Base-by-base conservation (phyloP, 1,140 invertebrate genomes). In the Hirudo medicinalis region DNA sequence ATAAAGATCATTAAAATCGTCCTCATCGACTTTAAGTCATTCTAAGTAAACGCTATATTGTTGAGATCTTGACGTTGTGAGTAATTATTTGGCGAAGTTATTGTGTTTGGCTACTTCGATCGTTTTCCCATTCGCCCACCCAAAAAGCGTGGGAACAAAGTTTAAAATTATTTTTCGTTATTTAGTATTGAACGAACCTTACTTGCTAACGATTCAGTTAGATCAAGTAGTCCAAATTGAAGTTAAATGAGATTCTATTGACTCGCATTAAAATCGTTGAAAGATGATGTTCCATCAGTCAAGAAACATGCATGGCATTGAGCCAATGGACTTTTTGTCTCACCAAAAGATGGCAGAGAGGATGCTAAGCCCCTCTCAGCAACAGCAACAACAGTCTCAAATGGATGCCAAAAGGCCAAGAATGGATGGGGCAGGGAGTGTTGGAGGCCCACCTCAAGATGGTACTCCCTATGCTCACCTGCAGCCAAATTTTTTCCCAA, bases 261-360 rank as follows among this genome's bases (percentile, higher is more conserved):
- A 63, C 29, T 63, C 20, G 29, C 17, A 9, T 63, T 36, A 32
- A 32, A 63, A 22, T 32, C 22, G 22, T 63, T 25, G 29, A 32
- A 63, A 63, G 57, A 70, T 70, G 69, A 70, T 70, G 69, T 70
- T 53, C 43, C 69, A 70, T 53, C 69, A 70, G 17, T 70, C 69
- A 27, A 36, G 69, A 20, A 36, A 70, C 8, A 70, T 70, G 69
- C 69, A 70, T 54, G 49, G 32, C 43, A 70, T 70, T 25, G 69
- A 70, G 69, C 43, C 69, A 49, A 70, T 70, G 69, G 69, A 70
- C 53, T 70, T 70, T 54, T 22, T 70, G 40, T n/a, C 69, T 25
- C 69, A 70, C n/a, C 69, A 70, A 49, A 70, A 70, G 53, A 70
- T 70, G 69, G 32, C 69, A 70, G 69, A 70, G 49, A 70, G 69